Conservation (phyloP, 2,113 vertebrate species). For the Podiceps cristatus region DNA sequence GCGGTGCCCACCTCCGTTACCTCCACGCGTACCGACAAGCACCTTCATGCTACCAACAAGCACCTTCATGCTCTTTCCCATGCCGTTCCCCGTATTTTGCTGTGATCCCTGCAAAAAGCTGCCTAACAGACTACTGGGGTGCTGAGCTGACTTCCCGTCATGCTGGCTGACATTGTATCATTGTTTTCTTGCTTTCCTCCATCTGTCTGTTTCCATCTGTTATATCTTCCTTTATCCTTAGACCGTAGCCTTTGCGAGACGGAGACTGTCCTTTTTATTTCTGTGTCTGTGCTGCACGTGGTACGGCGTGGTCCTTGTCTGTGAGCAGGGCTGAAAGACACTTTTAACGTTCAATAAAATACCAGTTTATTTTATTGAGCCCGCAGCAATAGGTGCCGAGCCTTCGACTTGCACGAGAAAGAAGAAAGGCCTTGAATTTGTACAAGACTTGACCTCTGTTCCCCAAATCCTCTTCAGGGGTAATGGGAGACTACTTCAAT, state of each 20-base stretch:
- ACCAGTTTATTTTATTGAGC: fast-evolving
- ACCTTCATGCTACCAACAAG: background rate
- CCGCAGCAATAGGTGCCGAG: fast-evolving
- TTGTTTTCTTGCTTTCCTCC: constrained; percentile 28
- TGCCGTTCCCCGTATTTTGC: background rate
- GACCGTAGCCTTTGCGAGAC: background rate
- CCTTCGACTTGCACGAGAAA: fast-evolving
- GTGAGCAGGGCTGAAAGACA: background rate
- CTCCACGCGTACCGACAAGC: fast-evolving
- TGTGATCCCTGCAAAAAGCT: background rate
- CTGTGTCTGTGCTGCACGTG: background rate
- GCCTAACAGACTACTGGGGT: background rate
- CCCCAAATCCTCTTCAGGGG: background rate
- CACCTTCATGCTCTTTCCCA: background rate
- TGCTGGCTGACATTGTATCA: constrained; percentile 28
- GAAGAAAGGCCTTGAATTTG: background rate
- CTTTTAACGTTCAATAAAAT: fast-evolving
- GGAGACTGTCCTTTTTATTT: background rate
- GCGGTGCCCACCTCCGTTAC: background rate
- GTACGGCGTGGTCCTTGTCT: background rate
- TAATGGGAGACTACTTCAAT: background rate
- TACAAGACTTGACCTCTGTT: background rate
- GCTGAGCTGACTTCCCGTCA: constrained; percentile 35
- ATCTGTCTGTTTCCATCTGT: constrained; percentile 63
- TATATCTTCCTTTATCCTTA: background rate